Evolutionary conservation across 2,888 invertebrate species (phyloP).

Genomic region (Eubasilissa splendida): DNA sequence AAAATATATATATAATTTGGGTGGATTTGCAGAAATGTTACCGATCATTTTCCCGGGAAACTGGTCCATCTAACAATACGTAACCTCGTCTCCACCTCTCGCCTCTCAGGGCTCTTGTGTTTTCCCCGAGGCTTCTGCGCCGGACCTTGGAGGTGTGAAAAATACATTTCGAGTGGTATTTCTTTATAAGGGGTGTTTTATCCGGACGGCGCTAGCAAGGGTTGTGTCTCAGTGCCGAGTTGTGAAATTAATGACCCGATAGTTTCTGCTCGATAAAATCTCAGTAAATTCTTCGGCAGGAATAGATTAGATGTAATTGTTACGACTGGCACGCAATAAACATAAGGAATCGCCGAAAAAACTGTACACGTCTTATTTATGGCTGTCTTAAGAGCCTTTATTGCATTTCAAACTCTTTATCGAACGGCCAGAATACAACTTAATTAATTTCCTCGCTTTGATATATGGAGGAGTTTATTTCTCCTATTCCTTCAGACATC

Average conservation of each 20-base stretch:
- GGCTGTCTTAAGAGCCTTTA: slow-evolving; percentile 39
- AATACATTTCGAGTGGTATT: slow-evolving; percentile 35
- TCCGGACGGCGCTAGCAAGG: slow-evolving; percentile 35
- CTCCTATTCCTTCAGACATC: no score
- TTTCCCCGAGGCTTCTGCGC: background rate
- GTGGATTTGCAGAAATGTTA: no score
- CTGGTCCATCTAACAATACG: no score
- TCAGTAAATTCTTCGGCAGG: slow-evolving; percentile 56
- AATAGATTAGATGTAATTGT: slow-evolving; percentile 59
- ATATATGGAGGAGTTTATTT: no score
- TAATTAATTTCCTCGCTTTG: slow-evolving; percentile 32
- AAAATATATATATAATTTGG: no score
- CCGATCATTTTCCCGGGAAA: no score
- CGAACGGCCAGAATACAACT: slow-evolving; percentile 14
- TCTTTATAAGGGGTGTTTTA: slow-evolving; percentile 36
- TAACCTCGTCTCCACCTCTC: no score
- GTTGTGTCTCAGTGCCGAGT: slow-evolving; percentile 44
- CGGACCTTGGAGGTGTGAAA: slow-evolving; percentile 36
- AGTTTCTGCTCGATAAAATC: slow-evolving; percentile 59
- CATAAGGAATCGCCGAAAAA: slow-evolving; percentile 48
- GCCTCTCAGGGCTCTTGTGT: background rate
- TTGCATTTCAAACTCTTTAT: slow-evolving; percentile 42
- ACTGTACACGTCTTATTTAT: slow-evolving; percentile 48
- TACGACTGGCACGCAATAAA: slow-evolving; percentile 55
- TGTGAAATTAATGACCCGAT: slow-evolving; percentile 58